Conservation (phyloP, 2,113 vertebrate species). For the Rhinolophus ferrumequinum region DNA sequence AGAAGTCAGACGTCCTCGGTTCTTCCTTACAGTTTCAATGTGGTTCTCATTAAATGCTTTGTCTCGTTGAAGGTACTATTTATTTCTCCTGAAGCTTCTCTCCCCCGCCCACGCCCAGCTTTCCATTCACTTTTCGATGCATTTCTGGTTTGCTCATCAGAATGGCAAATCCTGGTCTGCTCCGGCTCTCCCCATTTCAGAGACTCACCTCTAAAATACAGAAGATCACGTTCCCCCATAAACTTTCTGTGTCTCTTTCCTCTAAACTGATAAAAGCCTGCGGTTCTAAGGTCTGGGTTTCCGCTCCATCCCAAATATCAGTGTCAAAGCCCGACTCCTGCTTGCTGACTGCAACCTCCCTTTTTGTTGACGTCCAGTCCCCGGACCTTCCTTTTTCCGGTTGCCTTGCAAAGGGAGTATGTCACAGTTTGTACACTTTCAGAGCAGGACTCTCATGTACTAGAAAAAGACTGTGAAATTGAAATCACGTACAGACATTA, state of each 20-base stretch:
- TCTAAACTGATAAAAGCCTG: too few species aligned
- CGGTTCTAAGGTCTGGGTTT: background rate
- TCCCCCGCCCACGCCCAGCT: accelerated
- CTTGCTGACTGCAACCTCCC: background rate
- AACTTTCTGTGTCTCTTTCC: background rate
- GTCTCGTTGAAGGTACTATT: background rate
- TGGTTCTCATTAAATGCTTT: background rate
- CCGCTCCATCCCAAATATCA: background rate
- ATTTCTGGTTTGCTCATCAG: background rate
- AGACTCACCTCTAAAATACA: background rate
- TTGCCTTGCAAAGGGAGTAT: background rate
- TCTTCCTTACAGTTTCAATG: background rate
- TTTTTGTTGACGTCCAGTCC: background rate
- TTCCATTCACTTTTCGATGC: too few species aligned
- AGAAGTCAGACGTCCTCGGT: background rate
- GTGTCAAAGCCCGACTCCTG: background rate
- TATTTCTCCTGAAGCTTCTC: background rate
- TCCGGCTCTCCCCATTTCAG: background rate
- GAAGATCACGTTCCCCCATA: background rate
- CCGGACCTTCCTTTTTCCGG: background rate
- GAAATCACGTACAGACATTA: background rate
- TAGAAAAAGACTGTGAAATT: background rate
- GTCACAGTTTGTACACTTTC: background rate
- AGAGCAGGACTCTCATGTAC: background rate
- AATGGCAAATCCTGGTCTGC: background rate